A percentile compares a stretch with the other conserved stretches of the same genome.
phyloP scores from a whole-genome alignment of 2,888 invertebrate species.

The Pachymerium ferrugineum region DNA sequence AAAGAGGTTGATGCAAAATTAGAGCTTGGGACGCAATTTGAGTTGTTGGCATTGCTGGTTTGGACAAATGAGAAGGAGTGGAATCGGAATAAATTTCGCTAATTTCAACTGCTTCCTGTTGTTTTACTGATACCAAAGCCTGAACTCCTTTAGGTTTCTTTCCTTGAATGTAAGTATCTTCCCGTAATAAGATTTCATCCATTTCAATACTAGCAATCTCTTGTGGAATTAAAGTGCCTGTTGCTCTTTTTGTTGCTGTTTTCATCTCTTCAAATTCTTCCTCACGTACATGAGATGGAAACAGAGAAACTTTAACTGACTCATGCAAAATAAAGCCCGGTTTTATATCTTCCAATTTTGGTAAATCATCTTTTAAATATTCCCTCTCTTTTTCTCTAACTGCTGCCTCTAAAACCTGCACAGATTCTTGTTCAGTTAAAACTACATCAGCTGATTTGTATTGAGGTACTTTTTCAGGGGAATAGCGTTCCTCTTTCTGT shows the following conservation, averaged over 20 bases:
- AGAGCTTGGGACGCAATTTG: neutral
- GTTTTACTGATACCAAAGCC: neutral
- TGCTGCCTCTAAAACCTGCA: constrained; percentile 59
- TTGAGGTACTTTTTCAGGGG: neutral
- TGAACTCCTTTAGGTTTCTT: constrained; percentile 32
- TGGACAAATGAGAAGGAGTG: neutral
- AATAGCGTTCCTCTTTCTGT: neutral
- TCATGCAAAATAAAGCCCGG: constrained; percentile 23
- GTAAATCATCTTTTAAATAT: neutral
- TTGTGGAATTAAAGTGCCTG: neutral
- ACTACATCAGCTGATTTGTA: neutral
- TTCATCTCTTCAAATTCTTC: neutral
- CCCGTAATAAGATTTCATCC: neutral
- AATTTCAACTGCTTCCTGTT: constrained; percentile 26
- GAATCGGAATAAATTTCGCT: neutral
- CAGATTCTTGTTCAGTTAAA: constrained; percentile 49
- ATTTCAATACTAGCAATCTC: neutral
- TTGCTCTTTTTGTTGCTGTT: neutral
- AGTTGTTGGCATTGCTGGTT: neutral
- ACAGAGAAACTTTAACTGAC: neutral
- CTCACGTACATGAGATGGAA: neutral
- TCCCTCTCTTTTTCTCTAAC: constrained; percentile 41
- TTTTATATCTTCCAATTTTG: neutral
- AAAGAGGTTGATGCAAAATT: constrained; percentile 7
- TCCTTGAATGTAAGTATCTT: constrained; percentile 32